Evolutionary conservation across 2,888 invertebrate genomes (phyloP), one percentile per base, ranked within the genome.

Genomic region (Epinotia demarniana): DNA sequence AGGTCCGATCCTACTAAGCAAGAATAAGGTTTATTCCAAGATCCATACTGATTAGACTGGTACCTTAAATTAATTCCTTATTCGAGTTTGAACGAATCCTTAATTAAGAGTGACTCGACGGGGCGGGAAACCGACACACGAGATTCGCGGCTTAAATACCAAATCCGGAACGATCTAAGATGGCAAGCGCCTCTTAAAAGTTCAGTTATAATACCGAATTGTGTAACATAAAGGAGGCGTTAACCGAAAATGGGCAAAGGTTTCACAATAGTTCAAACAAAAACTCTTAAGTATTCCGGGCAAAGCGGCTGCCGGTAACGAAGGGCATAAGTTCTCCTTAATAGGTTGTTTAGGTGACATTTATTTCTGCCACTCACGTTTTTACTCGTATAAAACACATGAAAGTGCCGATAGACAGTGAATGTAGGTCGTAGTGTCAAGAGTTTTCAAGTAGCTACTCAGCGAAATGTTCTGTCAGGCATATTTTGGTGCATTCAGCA

Each of bases 181-280:
- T 39, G 2, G 9, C 43, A 46, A 23, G 39, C 16, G 33, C 39
- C 33, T 39, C 67, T 33, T 68, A 73, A 68, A 64, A 67, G 66
- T 53, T 67, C 66, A 53, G 11, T 23, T 43, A 16, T 49, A 72
- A 64, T 18, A 13, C 18, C 43, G 57, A 12, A 66, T 66, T 43
- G 57, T 19, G 46, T 49, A 57, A 58, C 46, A 11, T 46, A 46
- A 63, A 69, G 68, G 16, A 39, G 57, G 53, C 27, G 53, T 58
- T 9, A 49, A 23, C 27, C 46, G 67, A 68, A 67, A 72, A 64
- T 23, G 18, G 55, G 19, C 55, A 53, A 23, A 57, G 64, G 23
- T 64, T 72, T 58, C 63, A 69, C 58, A 69, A 74, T 69, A 74
- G 69, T 69, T 69, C 33, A 68, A 46, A 70, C 69, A 46, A 70